Conservation (phyloP, 2,888 invertebrate species). For the Agrochola lota region DNA sequence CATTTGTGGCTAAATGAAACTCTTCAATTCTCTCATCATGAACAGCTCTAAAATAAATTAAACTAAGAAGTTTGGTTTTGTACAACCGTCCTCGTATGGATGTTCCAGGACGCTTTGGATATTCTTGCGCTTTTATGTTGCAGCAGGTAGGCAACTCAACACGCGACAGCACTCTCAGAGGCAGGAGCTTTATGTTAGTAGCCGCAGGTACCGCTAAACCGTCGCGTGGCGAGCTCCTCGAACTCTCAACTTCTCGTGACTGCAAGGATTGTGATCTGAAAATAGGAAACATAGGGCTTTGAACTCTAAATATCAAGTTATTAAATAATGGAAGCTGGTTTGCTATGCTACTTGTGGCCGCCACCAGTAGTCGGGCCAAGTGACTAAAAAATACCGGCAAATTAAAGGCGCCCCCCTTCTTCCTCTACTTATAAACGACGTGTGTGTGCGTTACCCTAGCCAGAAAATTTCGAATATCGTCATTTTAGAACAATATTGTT, state of each 20-base stretch:
- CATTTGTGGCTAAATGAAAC: constrained; percentile 56
- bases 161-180: not conserved
- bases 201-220: not conserved
- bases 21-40: constrained; percentile 36
- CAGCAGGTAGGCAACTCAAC: not conserved
- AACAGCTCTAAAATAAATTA: constrained; percentile 50
- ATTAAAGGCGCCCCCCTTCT: too few species aligned
- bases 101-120: constrained; percentile 11
- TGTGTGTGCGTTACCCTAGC: too few species aligned
- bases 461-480: too few species aligned
- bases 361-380: too few species aligned
- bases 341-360: not conserved
- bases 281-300: not conserved
- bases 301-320: not conserved
- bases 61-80: constrained; percentile 55
- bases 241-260: not conserved
- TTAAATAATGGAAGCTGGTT: not conserved
- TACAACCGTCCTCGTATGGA: constrained; percentile 52
- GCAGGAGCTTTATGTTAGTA: not conserved
- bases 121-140: not conserved
- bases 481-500: too few species aligned
- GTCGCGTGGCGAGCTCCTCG: not conserved
- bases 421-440: too few species aligned
- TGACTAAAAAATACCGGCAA: too few species aligned
- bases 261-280: not conserved